Conservation (phyloP, 2,797 vertebrate genomes). For the Macrochelys suwanniensis region DNA sequence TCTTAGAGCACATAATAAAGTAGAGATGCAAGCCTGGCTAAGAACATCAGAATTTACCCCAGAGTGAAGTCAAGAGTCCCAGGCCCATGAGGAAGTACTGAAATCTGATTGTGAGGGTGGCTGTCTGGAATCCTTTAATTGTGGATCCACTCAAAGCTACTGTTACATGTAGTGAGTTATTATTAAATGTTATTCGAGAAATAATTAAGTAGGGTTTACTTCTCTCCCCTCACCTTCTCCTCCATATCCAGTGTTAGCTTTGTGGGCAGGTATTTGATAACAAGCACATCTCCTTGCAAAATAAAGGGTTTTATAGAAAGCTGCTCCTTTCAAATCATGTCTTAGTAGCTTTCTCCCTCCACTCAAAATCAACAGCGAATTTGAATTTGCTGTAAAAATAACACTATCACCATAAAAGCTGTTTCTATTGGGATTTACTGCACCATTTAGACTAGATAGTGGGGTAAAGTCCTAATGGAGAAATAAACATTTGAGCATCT, state of each 20-base stretch:
- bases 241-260: constrained; percentile 9
- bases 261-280: constrained; percentile 49
- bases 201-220: constrained; percentile 43
- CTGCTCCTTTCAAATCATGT: constrained; percentile 35
- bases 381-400: constrained; percentile 66
- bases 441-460: constrained; percentile 61
- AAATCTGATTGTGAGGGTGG: background rate
- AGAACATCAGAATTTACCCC: background rate
- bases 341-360: constrained; percentile 62
- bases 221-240: constrained; percentile 34
- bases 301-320: constrained; percentile 68
- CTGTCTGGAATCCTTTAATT: constrained; percentile 14
- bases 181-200: constrained; percentile 4
- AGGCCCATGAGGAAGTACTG: background rate
- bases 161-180: background rate
- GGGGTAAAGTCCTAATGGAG: constrained; percentile 65
- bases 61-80: background rate
- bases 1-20: background rate
- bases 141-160: constrained; percentile 14
- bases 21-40: background rate
- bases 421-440: constrained; percentile 63
- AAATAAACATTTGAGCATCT: constrained; percentile 69
- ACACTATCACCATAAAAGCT: constrained; percentile 65
- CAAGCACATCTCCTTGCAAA: constrained; percentile 49
- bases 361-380: constrained; percentile 57